Conservation (phyloP, 2,113 vertebrate genomes). For the Rynchops niger region DNA sequence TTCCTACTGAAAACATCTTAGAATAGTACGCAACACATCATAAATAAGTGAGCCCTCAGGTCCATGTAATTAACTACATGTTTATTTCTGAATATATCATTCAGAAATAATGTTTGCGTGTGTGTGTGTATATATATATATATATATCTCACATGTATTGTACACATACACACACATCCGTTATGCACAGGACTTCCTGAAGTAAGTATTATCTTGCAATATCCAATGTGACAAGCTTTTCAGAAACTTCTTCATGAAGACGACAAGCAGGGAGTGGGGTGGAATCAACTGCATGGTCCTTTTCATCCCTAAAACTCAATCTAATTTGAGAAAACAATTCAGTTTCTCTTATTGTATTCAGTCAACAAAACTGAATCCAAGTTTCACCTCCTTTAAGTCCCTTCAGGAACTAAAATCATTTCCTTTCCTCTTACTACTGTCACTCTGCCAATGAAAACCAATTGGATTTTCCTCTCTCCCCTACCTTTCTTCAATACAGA, state of each 20-base stretch:
- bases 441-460: neutral
- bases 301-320: neutral
- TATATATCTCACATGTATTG: too few relatives aligned
- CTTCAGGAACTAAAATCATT: neutral
- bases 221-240: neutral
- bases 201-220: neutral
- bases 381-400: neutral
- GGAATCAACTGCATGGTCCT: neutral
- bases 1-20: neutral
- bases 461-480: neutral
- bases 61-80: accelerated
- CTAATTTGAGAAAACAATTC: neutral
- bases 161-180: neutral
- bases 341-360: neutral
- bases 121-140: accelerated
- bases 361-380: neutral
- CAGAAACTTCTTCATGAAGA: neutral
- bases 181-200: neutral
- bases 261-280: neutral
- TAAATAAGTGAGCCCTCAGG: neutral
- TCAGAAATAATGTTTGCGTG: neutral
- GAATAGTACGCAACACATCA: neutral
- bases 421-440: neutral
- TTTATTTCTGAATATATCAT: neutral
- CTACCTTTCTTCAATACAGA: neutral